Evolutionary conservation across 2,797 vertebrate genomes (phyloP).

Genomic region (Parambassis ranga): DNA sequence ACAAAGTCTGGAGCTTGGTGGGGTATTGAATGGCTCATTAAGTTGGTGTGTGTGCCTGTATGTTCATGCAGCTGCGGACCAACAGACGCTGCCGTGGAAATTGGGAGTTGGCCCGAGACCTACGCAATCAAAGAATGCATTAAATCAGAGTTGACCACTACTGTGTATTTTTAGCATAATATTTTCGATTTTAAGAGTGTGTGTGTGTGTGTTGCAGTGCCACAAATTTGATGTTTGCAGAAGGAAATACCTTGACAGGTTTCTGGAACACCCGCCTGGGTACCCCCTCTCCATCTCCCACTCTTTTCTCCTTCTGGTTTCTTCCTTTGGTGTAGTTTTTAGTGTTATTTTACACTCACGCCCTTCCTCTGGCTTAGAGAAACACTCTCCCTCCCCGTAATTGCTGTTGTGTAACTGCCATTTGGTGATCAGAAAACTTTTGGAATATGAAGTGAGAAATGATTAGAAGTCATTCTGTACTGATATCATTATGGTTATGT

Average conservation of each 20-base stretch:
- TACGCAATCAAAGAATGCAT: constrained; percentile 62
- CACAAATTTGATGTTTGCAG: constrained; percentile 67
- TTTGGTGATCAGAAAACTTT: constrained; percentile 44
- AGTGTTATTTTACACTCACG: constrained; percentile 77
- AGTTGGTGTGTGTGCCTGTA: constrained; percentile 28
- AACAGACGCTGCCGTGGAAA: constrained; percentile 41
- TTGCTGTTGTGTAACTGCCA: constrained; percentile 44
- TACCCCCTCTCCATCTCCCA: constrained; percentile 47
- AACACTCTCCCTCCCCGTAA: constrained; percentile 38
- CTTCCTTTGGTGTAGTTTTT: constrained; percentile 66
- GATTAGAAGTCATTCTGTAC: constrained; percentile 26
- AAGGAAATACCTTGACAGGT: constrained; percentile 81
- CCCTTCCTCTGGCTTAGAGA: constrained; percentile 71
- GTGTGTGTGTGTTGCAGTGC: constrained; percentile 28
- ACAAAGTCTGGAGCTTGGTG: constrained; percentile 48
- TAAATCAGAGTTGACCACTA: constrained; percentile 66
- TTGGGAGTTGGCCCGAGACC: constrained; percentile 52
- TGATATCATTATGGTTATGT: constrained; percentile 9
- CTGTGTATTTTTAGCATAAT: constrained; percentile 52
- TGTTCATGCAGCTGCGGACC: constrained; percentile 45
- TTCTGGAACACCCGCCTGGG: constrained; percentile 66
- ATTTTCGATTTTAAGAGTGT: constrained; percentile 24
- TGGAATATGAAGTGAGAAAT: constrained; percentile 27
- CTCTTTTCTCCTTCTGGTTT: constrained; percentile 57
- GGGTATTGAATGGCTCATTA: constrained; percentile 70